These are phyloP conservation scores for Cheumatopsyche charites DNA, from an alignment of 1,140 invertebrate species.

Conservation along the genomic window DNA sequence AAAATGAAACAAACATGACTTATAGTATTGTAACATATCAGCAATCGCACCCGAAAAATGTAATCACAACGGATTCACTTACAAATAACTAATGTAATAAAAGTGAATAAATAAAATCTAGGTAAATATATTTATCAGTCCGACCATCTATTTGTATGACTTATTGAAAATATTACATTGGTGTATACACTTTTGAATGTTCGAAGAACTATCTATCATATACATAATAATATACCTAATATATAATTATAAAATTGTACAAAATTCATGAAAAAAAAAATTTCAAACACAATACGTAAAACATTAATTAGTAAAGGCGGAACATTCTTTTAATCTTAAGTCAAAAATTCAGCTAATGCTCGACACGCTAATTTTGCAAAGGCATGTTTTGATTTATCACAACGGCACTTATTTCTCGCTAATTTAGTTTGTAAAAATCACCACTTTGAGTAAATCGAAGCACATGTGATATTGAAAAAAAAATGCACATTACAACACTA, in stretches of 20 bases:
- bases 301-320: neutral
- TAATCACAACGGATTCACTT: too few relatives aligned
- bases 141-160: neutral
- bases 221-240: too few relatives aligned
- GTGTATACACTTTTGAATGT: neutral
- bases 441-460: neutral
- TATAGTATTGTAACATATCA: too few relatives aligned
- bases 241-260: neutral
- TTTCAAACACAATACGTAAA: neutral
- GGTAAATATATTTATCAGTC: constrained; percentile 9
- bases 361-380: constrained; percentile 8
- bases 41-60: neutral
- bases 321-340: constrained; percentile 1
- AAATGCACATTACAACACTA: too few relatives aligned
- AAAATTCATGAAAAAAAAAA: constrained; percentile 6
- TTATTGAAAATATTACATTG: neutral
- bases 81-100: neutral
- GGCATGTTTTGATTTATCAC: constrained; percentile 15
- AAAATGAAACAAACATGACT: too few relatives aligned
- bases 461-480: neutral
- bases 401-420: constrained; percentile 1
- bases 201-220: too few relatives aligned
- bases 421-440: neutral
- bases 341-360: constrained; percentile 6
- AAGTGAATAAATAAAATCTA: constrained; percentile 12